These are phyloP conservation scores for Brachionus angularis DNA, from an alignment of 1,140 invertebrate genomes.

Conservation along the genomic window DNA sequence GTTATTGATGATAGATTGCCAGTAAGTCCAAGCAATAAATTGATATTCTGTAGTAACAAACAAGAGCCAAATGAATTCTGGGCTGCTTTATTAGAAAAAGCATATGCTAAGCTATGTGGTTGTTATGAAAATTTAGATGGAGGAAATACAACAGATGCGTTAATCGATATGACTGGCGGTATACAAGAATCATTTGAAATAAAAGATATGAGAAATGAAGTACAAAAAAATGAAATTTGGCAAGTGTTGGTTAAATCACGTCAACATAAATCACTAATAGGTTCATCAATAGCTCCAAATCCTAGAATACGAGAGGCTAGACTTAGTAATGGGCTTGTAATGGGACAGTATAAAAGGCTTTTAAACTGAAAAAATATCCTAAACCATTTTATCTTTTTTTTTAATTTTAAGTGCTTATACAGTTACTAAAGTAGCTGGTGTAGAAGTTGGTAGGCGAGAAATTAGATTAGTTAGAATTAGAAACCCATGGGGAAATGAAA, in stretches of 20 bases:
- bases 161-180: conserved; percentile 52
- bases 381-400: neutral
- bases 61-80: conserved; percentile 71
- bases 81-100: conserved; percentile 75
- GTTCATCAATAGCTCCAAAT: conserved; percentile 82
- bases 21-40: conserved; percentile 63
- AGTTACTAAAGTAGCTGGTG: conserved; percentile 71
- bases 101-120: conserved; percentile 58
- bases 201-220: conserved; percentile 43
- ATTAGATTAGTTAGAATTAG: conserved; percentile 69
- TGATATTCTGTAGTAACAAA: conserved; percentile 68
- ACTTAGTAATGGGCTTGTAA: conserved; percentile 78
- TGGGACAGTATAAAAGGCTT: conserved; percentile 71
- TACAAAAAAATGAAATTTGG: conserved; percentile 66
- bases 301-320: conserved; percentile 69
- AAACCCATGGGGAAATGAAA: conserved; percentile 96
- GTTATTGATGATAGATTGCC: conserved; percentile 72
- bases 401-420: conserved; percentile 69
- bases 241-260: conserved; percentile 83
- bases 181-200: conserved; percentile 45
- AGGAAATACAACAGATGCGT: conserved; percentile 54
- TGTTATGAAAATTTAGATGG: conserved; percentile 53
- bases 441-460: conserved; percentile 39
- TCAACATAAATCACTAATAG: conserved; percentile 88
- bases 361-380: neutral